phyloP scores from a whole-genome alignment of 2,113 vertebrate species.

The Oceanites oceanicus region DNA sequence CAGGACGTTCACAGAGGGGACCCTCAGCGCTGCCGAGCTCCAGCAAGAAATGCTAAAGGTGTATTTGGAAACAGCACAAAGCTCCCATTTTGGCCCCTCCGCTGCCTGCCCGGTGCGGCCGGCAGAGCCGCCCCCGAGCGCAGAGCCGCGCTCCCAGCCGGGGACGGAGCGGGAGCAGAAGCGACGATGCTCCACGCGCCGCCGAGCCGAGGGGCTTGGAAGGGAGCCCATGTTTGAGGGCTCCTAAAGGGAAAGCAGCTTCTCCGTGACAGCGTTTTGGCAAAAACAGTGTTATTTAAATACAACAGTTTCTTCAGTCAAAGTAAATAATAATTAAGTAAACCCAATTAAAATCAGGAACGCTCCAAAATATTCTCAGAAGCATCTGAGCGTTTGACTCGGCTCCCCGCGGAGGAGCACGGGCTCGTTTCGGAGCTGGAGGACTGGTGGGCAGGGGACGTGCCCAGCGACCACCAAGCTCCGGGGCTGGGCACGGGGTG shows the following conservation, averaged over 20 bases:
- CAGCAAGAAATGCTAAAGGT: too few species aligned
- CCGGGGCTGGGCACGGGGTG: neutral
- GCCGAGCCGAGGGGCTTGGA: neutral
- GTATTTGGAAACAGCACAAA: rapidly evolving
- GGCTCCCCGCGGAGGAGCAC: rapidly evolving
- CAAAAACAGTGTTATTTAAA: neutral
- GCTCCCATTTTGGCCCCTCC: rapidly evolving
- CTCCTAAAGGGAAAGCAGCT: slow-evolving; percentile 39
- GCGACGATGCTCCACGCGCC: rapidly evolving
- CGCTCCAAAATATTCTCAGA: neutral
- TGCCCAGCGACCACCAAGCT: neutral
- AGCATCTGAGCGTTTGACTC: rapidly evolving
- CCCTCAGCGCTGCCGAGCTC: neutral
- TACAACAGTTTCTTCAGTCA: slow-evolving; percentile 1
- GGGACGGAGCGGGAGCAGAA: neutral
- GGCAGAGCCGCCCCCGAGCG: rapidly evolving
- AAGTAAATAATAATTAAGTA: slow-evolving; percentile 52
- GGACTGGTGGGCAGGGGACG: neutral
- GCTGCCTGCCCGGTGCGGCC: rapidly evolving
- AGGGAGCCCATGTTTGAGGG: neutral
- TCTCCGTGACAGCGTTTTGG: neutral
- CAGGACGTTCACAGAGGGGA: rapidly evolving
- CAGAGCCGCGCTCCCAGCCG: rapidly evolving
- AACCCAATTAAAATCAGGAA: neutral
- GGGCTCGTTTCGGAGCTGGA: neutral